Percentiles rank a stretch among this genome's conserved stretches.
Evolutionary conservation across 2,113 vertebrate species (phyloP).

Genomic region (Symphodus melops): DNA sequence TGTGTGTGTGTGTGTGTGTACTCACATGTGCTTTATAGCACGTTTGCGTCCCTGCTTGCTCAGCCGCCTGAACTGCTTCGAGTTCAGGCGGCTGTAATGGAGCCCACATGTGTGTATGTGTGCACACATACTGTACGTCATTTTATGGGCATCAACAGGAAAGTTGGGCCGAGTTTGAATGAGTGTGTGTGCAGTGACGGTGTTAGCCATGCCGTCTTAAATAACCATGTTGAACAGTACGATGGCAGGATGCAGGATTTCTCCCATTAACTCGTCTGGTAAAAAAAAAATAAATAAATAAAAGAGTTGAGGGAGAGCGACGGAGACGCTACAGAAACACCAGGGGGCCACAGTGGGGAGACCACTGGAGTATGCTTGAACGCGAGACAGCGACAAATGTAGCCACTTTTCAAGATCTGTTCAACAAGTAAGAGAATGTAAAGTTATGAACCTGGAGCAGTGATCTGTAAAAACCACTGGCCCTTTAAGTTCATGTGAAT

Average conservation of each 20-base stretch:
- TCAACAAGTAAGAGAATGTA: too few relatives aligned
- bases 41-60: constrained; percentile 25
- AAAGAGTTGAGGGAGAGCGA: too few relatives aligned
- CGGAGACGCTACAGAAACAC: too few relatives aligned
- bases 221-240: neutral
- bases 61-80: constrained; percentile 11
- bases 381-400: too few relatives aligned
- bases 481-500: too few relatives aligned
- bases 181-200: neutral
- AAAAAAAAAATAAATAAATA: too few relatives aligned
- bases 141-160: neutral
- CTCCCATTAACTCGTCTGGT: too few relatives aligned
- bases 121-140: neutral
- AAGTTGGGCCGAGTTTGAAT: constrained; percentile 15
- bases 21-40: constrained; percentile 39
- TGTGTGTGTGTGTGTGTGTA: constrained; percentile 27
- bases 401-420: too few relatives aligned
- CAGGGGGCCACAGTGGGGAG: too few relatives aligned
- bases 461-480: too few relatives aligned
- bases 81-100: constrained; percentile 4
- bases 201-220: neutral
- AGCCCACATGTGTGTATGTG: constrained; percentile 12
- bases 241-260: neutral
- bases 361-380: too few relatives aligned
- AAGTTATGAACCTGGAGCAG: too few relatives aligned